phyloP scores from a whole-genome alignment of 2,113 vertebrate species.

The Tichodroma muraria region DNA sequence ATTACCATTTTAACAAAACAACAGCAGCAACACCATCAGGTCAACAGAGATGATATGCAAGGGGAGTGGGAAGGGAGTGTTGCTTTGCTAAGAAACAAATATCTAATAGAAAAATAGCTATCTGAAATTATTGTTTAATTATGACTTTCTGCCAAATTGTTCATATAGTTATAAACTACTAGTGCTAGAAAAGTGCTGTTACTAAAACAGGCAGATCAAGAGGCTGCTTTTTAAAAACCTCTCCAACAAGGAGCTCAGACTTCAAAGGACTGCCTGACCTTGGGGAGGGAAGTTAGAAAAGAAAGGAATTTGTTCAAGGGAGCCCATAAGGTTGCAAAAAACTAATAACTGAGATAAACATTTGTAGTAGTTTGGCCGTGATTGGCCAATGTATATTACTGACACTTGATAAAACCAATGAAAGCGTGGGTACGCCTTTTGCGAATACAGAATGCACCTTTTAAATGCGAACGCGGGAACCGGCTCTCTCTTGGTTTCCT shows the following conservation, averaged over 20 bases:
- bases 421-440: too few species aligned
- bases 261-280: not conserved
- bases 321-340: not conserved
- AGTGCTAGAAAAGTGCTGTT: not conserved
- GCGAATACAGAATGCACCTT: too few species aligned
- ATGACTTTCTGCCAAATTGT: not conserved
- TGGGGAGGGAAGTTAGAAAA: not conserved
- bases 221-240: not conserved
- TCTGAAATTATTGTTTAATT: not conserved
- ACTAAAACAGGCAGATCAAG: not conserved
- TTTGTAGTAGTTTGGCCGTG: too few species aligned
- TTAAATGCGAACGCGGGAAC: too few species aligned
- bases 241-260: not conserved
- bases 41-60: not conserved
- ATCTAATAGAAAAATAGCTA: not conserved
- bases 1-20: not conserved
- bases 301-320: not conserved
- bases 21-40: not conserved
- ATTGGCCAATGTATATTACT: too few species aligned
- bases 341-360: not conserved
- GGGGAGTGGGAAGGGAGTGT: not conserved
- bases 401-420: too few species aligned
- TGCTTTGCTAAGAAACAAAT: not conserved
- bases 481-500: too few species aligned
- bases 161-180: not conserved